Percentiles rank a stretch among this genome's conserved stretches.
phyloP scores from a whole-genome alignment of 2,888 invertebrate species.

The Deilephila porcellus region DNA sequence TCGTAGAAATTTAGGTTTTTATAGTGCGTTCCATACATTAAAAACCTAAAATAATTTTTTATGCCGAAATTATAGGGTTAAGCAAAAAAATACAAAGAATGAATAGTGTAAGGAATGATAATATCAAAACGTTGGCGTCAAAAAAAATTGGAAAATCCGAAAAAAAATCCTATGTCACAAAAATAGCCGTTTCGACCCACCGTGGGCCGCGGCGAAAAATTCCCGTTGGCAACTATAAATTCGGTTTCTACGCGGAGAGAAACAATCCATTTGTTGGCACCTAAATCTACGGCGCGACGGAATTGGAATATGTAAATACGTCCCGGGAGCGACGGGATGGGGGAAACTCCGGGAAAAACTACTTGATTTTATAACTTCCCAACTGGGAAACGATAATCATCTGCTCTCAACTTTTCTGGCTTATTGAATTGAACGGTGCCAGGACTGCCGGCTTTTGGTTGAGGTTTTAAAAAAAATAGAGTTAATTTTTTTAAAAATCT shows the following conservation, averaged over 20 bases:
- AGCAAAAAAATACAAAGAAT: too few relatives aligned
- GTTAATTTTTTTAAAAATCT: neutral
- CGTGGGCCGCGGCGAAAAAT: constrained; percentile 52
- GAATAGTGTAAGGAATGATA: too few relatives aligned
- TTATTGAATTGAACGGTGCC: constrained; percentile 4
- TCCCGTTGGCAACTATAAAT: constrained; percentile 69
- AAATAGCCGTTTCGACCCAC: too few relatives aligned
- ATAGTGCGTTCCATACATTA: too few relatives aligned
- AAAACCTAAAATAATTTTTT: too few relatives aligned
- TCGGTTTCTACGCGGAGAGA: constrained; percentile 66
- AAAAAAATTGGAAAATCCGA: too few relatives aligned
- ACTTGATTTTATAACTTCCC: constrained; percentile 8
- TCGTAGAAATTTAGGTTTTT: too few relatives aligned
- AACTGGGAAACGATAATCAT: constrained; percentile 11
- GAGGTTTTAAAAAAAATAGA: neutral
- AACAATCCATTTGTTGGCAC: constrained; percentile 80
- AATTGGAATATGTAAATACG: constrained; percentile 72
- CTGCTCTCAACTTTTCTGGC: neutral
- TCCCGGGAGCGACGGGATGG: constrained; percentile 43
- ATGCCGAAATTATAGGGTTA: too few relatives aligned
- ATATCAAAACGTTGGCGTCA: too few relatives aligned
- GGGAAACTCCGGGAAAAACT: constrained; percentile 34
- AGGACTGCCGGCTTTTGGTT: neutral
- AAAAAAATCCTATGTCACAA: too few relatives aligned
- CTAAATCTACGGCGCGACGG: constrained; percentile 71